Base-by-base conservation (phyloP, 1,140 invertebrate genomes). In the Aplysia californica region DNA sequence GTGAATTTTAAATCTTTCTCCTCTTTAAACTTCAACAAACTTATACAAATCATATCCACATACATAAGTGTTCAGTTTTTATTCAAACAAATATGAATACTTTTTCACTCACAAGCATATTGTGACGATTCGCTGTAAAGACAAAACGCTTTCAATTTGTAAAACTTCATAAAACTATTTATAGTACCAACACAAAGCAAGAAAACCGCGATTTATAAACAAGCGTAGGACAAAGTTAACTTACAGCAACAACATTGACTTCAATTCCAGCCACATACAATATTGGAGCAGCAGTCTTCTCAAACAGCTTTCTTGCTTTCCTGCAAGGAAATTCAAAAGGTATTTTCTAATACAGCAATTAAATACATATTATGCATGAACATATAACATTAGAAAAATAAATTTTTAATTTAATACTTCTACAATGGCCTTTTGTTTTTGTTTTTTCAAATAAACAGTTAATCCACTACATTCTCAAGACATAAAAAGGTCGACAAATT, bases 261-360 rank as follows among this genome's bases (percentile, higher is more conserved):
- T 92, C 92, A 75, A 95, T 91, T 41, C 97, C 97, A 83, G 97
- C 95, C 68, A 98, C 91, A 91, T 98, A 93, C 31, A 99, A 88
- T 3, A 99, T 89, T 38, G 97, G 97, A 72, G 96, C 96, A 84
- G 96, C 97, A 88, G 96, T 98, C 84, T 97, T 95, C 87, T 97
- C 95, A 92, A 95, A 98, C 36, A 92, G 84, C 68, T 92, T 91
- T 77, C 91, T 92, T 21, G 92, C 90, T 95, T 96, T 23, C 95
- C 95, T 74, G 93, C 93, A 97, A 75, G 97, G 4, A 95, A 95
- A 35, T 67, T 44, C 65, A 78, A 70, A 74, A 77, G 23, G 73
- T 10, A 23, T 15, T 56, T n/a, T 18, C 10, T 20, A 23, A 20
- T 21, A 50, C 21, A 15, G 18, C n/a, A 10, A 35, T n/a, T 39